Conservation (phyloP, 2,888 invertebrate genomes). For the Drosophila rubida region DNA sequence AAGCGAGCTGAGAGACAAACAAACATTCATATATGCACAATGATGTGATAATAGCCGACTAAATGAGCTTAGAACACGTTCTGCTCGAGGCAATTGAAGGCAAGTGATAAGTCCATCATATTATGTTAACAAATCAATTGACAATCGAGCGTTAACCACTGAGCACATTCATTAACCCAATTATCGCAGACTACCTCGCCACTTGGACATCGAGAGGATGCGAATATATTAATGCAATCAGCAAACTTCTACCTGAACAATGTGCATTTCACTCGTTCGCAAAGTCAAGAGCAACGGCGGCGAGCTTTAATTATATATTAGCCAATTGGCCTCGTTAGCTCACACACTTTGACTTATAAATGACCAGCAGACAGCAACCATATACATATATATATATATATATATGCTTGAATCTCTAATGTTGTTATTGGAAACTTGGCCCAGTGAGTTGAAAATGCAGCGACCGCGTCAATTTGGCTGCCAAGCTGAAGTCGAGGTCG, state of each 20-base stretch:
- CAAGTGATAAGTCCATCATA: slow-evolving; percentile 35
- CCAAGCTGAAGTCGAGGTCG: slow-evolving; percentile 43
- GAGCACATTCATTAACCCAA: slow-evolving; percentile 55
- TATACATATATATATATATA: background rate
- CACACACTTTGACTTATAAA: slow-evolving; percentile 64
- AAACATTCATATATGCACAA: background rate
- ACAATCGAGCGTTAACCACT: slow-evolving; percentile 39
- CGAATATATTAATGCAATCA: slow-evolving; percentile 36
- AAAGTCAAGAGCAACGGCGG: slow-evolving; percentile 22
- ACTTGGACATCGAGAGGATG: slow-evolving; percentile 36
- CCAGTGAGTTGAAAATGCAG: slow-evolving; percentile 32
- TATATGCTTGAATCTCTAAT: slow-evolving; percentile 6
- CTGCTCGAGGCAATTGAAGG: background rate
- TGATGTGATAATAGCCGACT: slow-evolving; percentile 5
- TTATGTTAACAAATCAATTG: slow-evolving; percentile 49
- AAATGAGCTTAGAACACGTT: slow-evolving; percentile 2
- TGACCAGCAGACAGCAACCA: slow-evolving; percentile 11
- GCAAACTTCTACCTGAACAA: slow-evolving; percentile 26
- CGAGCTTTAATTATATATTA: slow-evolving; percentile 70
- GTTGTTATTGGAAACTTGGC: slow-evolving; percentile 42
- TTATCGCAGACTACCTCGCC: slow-evolving; percentile 39
- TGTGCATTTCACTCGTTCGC: slow-evolving; percentile 24
- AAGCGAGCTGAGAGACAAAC: background rate
- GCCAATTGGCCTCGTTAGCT: slow-evolving; percentile 55
- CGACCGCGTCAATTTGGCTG: slow-evolving; percentile 54